phyloP scores from a whole-genome alignment of 2,888 invertebrate genomes.

The Cacoxenus indagator region DNA sequence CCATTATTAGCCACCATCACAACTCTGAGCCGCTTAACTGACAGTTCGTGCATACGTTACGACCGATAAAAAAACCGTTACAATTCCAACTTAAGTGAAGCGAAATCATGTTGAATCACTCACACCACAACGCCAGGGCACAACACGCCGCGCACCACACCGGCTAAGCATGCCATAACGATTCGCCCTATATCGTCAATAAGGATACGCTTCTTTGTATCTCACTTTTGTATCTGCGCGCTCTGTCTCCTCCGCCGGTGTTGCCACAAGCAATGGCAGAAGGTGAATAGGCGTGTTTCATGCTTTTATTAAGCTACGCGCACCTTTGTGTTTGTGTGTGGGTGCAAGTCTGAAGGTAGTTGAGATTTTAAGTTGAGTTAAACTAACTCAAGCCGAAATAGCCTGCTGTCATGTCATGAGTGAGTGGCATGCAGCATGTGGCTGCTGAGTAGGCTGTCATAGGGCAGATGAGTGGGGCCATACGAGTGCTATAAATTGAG shows the following conservation, averaged over 20 bases:
- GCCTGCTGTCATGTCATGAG: conserved; percentile 10
- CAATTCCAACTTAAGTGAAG: conserved; percentile 36
- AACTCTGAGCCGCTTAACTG: conserved; percentile 40
- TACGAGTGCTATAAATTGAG: not conserved
- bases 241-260: no score
- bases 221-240: not conserved
- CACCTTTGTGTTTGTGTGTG: not conserved
- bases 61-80: conserved; percentile 38
- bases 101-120: conserved; percentile 57
- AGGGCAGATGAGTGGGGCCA: conserved; percentile 10
- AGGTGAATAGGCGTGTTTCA: not conserved
- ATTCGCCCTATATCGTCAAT: not conserved
- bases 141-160: conserved; percentile 30
- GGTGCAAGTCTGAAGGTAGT: not conserved
- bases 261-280: no score
- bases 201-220: not conserved
- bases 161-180: conserved; percentile 34
- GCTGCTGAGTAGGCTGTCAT: not conserved
- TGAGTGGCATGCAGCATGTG: not conserved
- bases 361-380: not conserved
- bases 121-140: conserved; percentile 20
- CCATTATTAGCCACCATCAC: no score
- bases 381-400: not conserved
- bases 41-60: conserved; percentile 45
- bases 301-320: not conserved